Evolutionary conservation across 1,140 invertebrate genomes (phyloP), one percentile per base, ranked within the genome.

Genomic region (Macrostomum lignano): DNA sequence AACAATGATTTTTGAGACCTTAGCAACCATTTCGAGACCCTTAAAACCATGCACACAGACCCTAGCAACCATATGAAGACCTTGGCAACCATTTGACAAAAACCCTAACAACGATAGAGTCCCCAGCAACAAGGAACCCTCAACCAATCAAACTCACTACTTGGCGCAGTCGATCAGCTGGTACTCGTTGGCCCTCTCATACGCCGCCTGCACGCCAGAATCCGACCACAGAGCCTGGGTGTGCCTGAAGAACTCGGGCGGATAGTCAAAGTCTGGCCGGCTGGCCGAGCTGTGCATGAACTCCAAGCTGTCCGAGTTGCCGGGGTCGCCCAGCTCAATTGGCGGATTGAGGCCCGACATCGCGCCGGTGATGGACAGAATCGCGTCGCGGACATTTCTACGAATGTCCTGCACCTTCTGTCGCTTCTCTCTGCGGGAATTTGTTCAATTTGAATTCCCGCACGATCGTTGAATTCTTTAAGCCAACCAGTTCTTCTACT

Each of bases 131-230:
- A 15, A 28, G 15, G 4, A 28, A 28, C 4, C 26, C 15, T 9
- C 4, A 28, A 14, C 19, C 19, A 3, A n/a, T n/a, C n/a, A n/a
- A n/a, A n/a, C 74, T 71, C 62, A 94, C 79, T 96, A 98, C 71
- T 96, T 93, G 56, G 88, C 88, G 67, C 86, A 94, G 67, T 96
- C 88, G 55, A 96, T 94, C 47, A 96, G 71, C 65, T 98, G 88
- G 66, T 94, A 98, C 66, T 96, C 86, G 63, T 94, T 91, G 56
- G 79, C 84, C 53, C 88, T 68, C 56, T 91, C 81, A 61, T 74
- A 96, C 46, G 81, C 88, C 36, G 67, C 61, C 57, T 75, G 72
- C 42, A 96, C 82, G 35, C 86, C 88, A 52, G 64, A 67, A 62
- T 96, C 88, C 58, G 73, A 73, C 88, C 88, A 96, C 46, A 94